These are phyloP conservation scores for Bombus soroeensis DNA, from an alignment of 1,140 invertebrate genomes.

Conservation along the genomic window DNA sequence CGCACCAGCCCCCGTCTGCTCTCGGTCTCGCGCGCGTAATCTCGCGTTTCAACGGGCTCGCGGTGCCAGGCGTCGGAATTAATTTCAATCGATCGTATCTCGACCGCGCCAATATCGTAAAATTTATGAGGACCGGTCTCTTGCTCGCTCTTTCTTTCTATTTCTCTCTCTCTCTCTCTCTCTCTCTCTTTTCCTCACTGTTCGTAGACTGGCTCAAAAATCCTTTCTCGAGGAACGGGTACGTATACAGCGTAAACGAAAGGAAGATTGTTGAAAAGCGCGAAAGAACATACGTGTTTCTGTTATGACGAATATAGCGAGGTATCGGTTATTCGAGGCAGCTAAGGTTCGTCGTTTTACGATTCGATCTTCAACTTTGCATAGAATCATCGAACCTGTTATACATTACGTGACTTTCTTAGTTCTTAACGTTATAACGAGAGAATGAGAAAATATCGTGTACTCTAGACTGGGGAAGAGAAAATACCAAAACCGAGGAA, in stretches of 20 bases:
- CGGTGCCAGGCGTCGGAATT: slow-evolving; percentile 39
- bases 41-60: slow-evolving; percentile 33
- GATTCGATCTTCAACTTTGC: too few species aligned
- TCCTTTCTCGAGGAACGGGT: fast-evolving
- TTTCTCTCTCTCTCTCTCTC: background rate
- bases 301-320: background rate
- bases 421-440: too few species aligned
- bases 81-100: slow-evolving; percentile 52
- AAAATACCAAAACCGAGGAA: too few species aligned
- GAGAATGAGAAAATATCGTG: too few species aligned
- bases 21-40: slow-evolving; percentile 14
- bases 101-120: slow-evolving; percentile 39
- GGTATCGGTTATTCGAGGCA: too few species aligned
- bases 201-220: background rate
- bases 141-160: background rate
- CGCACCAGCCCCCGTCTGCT: background rate
- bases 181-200: background rate
- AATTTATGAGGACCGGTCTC: slow-evolving; percentile 51
- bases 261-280: background rate
- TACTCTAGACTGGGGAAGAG: too few species aligned
- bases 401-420: too few species aligned
- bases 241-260: background rate
- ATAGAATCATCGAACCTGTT: too few species aligned
- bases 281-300: too few species aligned
- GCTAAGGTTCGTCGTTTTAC: too few species aligned